These are phyloP conservation scores for Pseudochirops cupreus DNA, from an alignment of 2,797 vertebrate genomes.

Conservation along the genomic window DNA sequence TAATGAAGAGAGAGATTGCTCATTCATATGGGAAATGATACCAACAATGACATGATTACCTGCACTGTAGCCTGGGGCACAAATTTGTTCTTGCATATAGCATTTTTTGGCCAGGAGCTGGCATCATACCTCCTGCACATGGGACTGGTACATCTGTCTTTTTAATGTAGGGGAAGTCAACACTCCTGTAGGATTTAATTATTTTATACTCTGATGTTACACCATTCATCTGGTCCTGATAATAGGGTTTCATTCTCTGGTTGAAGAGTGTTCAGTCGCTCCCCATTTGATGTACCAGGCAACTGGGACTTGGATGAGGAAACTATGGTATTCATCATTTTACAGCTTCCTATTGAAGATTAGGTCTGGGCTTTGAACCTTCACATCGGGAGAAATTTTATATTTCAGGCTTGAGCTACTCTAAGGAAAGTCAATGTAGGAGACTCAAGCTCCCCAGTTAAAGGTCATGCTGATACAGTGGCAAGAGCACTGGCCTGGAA, in stretches of 20 bases:
- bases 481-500: conserved; percentile 34
- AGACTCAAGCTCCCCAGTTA: not conserved
- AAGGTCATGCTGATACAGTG: not conserved
- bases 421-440: conserved; percentile 23
- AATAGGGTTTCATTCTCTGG: conserved; percentile 50
- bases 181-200: conserved; percentile 44
- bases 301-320: conserved; percentile 50
- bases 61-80: not conserved
- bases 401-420: conserved; percentile 57
- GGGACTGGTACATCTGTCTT: conserved; percentile 47
- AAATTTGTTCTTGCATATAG: conserved; percentile 63
- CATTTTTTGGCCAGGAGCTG: conserved; percentile 29
- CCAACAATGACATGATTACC: conserved; percentile 24
- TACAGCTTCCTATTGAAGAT: conserved; percentile 49
- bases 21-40: conserved; percentile 58
- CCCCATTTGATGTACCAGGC: conserved; percentile 44
- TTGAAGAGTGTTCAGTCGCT: conserved; percentile 40
- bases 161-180: conserved; percentile 44
- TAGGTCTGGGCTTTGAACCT: conserved; percentile 37
- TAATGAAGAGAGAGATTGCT: conserved; percentile 54
- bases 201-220: conserved; percentile 58
- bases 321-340: conserved; percentile 51
- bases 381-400: conserved; percentile 51
- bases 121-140: conserved; percentile 44
- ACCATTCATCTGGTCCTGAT: conserved; percentile 55